A percentile compares a stretch with the other conserved stretches of the same genome.
phyloP scores from a whole-genome alignment of 2,797 vertebrate genomes.

The Sphenodon punctatus region DNA sequence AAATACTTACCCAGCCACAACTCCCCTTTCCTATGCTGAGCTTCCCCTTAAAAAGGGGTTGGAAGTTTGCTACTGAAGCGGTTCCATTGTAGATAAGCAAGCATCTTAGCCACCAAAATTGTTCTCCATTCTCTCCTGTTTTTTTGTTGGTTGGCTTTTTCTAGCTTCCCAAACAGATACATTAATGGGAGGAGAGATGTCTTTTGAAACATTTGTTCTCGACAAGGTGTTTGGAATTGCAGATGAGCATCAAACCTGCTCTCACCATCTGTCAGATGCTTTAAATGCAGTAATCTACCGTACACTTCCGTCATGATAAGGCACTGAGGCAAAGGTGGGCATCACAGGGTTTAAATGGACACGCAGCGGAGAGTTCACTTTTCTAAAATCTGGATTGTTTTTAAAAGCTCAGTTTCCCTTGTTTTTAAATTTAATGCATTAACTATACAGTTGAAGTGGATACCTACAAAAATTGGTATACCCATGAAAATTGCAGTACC shows the following conservation, averaged over 20 bases:
- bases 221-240: slow-evolving; percentile 69
- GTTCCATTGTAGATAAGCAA: slow-evolving; percentile 7
- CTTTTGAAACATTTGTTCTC: slow-evolving; percentile 72
- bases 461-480: too few species aligned
- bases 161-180: slow-evolving; percentile 14
- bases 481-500: too few species aligned
- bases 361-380: background rate
- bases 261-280: slow-evolving; percentile 55
- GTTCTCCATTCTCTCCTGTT: slow-evolving; percentile 10
- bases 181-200: slow-evolving; percentile 61
- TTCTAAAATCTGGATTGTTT: background rate
- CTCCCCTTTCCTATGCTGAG: background rate
- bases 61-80: slow-evolving; percentile 44
- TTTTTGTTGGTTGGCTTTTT: too few species aligned
- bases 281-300: background rate
- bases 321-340: slow-evolving; percentile 53
- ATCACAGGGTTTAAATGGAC: slow-evolving; percentile 43
- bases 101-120: too few species aligned
- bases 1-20: slow-evolving; percentile 52
- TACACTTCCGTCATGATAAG: slow-evolving; percentile 51
- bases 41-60: slow-evolving; percentile 34
- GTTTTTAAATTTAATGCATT: too few species aligned
- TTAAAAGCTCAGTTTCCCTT: too few species aligned
- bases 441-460: too few species aligned
- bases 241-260: slow-evolving; percentile 66